Conservation (phyloP, 92 coral and sea anemone genomes). For the Parazoanthus swiftii region DNA sequence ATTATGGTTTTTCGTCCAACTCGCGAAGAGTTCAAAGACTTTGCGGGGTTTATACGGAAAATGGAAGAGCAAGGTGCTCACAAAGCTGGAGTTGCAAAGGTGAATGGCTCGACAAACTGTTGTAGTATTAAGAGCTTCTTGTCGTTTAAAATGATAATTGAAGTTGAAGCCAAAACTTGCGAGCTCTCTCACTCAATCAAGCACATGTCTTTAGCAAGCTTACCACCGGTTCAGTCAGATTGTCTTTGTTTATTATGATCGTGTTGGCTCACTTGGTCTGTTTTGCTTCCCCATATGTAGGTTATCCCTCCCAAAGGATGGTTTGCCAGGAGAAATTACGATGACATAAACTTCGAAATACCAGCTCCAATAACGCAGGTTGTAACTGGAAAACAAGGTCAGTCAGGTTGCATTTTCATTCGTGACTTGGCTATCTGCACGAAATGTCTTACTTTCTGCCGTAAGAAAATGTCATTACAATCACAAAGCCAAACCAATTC, state of each 20-base stretch:
- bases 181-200: background rate
- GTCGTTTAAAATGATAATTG: background rate
- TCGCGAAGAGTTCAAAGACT: conserved; percentile 84
- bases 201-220: conserved; percentile 28
- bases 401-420: conserved; percentile 38
- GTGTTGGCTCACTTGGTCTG: background rate
- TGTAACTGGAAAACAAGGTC: conserved; percentile 95
- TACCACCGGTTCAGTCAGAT: background rate
- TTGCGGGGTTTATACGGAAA: conserved; percentile 84
- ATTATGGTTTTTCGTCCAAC: conserved; percentile 98
- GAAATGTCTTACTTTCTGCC: background rate
- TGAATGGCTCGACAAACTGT: conserved; percentile 21
- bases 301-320: conserved; percentile 98
- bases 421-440: conserved; percentile 18
- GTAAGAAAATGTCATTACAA: background rate
- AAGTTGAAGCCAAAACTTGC: background rate
- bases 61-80: conserved; percentile 96
- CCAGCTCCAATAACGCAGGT: conserved; percentile 97
- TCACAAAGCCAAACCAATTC: background rate
- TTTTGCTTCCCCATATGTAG: conserved; percentile 40
- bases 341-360: conserved; percentile 69
- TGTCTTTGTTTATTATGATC: background rate
- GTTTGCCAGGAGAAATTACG: conserved; percentile 82
- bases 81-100: conserved; percentile 95
- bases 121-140: background rate